Evolutionary conservation across 2,888 invertebrate species (phyloP).

Genomic region (Oscheius sp.): DNA sequence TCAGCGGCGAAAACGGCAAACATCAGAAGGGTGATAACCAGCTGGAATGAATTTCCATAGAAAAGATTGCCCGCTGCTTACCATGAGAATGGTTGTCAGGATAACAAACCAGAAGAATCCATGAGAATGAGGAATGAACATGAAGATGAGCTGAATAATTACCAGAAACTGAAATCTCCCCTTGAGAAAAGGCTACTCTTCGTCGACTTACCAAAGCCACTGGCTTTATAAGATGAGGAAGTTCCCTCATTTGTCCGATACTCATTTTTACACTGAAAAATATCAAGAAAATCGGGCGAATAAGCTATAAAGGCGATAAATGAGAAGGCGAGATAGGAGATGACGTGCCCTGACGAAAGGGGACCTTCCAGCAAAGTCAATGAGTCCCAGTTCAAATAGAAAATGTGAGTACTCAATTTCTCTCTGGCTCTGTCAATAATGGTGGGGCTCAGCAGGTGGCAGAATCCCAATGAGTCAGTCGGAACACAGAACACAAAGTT

Average conservation of each 20-base stretch:
- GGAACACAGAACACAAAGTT: no score
- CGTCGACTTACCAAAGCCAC: constrained; percentile 37
- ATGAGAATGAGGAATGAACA: constrained; percentile 46
- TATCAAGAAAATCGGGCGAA: not conserved
- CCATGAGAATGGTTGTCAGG: constrained; percentile 45
- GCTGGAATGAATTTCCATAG: constrained; percentile 26
- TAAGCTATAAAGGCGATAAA: no score
- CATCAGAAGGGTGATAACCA: constrained; percentile 42
- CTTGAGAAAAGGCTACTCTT: not conserved
- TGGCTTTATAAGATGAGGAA: constrained; percentile 51
- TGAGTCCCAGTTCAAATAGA: constrained; percentile 24
- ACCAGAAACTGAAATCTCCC: constrained; percentile 41
- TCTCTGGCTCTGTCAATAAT: constrained; percentile 16
- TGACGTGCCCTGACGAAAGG: not conserved
- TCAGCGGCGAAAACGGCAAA: constrained; percentile 47
- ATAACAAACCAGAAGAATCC: constrained; percentile 51
- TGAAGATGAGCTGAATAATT: constrained; percentile 52
- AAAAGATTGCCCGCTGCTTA: not conserved
- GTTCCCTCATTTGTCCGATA: constrained; percentile 45
- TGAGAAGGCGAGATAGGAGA: not conserved
- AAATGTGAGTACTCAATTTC: constrained; percentile 24
- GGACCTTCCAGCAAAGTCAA: constrained; percentile 11
- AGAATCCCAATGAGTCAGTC: constrained; percentile 17
- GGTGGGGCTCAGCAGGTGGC: constrained; percentile 25
- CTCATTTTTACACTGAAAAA: constrained; percentile 41